These are phyloP conservation scores for Esperia sulphurella DNA, from an alignment of 2,888 invertebrate species.

Conservation along the genomic window DNA sequence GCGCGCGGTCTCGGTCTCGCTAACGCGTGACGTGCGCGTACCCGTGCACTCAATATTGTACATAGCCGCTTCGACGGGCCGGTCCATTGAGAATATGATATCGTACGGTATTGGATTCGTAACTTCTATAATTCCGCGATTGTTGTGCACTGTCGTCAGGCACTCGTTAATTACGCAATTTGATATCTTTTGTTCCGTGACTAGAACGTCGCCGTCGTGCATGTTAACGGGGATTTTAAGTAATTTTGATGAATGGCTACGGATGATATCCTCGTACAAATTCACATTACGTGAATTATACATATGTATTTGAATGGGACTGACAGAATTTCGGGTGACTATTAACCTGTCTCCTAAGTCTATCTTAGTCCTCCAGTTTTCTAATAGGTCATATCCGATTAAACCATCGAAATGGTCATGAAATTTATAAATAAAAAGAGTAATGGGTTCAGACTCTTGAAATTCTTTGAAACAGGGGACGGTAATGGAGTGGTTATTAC, in stretches of 20 bases:
- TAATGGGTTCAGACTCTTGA: conserved; percentile 1
- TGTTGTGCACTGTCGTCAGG: conserved; percentile 8
- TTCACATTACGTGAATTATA: conserved; percentile 20
- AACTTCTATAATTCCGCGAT: conserved; percentile 11
- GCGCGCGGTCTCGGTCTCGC: background rate
- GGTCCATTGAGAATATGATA: conserved; percentile 13
- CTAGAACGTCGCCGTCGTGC: conserved; percentile 14
- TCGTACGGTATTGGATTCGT: conserved; percentile 12
- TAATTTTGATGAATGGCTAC: conserved; percentile 15
- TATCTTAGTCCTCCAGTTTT: conserved; percentile 15
- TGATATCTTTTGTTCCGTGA: conserved; percentile 10
- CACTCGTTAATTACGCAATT: conserved; percentile 13
- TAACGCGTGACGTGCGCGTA: too few relatives aligned
- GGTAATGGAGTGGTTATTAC: conserved; percentile 1
- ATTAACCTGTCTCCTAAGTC: conserved; percentile 14
- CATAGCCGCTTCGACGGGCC: conserved; percentile 11
- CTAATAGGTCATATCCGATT: conserved; percentile 13
- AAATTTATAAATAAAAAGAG: too few relatives aligned
- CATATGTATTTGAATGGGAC: conserved; percentile 15
- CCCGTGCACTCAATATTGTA: conserved; percentile 8
- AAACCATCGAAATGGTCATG: conserved; percentile 18
- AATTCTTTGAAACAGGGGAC: conserved; percentile 5
- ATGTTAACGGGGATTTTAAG: conserved; percentile 15
- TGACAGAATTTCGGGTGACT: conserved; percentile 7
- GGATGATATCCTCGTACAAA: conserved; percentile 21